phyloP scores from a whole-genome alignment of 2,113 vertebrate species.

The Sebastes schlegelii region DNA sequence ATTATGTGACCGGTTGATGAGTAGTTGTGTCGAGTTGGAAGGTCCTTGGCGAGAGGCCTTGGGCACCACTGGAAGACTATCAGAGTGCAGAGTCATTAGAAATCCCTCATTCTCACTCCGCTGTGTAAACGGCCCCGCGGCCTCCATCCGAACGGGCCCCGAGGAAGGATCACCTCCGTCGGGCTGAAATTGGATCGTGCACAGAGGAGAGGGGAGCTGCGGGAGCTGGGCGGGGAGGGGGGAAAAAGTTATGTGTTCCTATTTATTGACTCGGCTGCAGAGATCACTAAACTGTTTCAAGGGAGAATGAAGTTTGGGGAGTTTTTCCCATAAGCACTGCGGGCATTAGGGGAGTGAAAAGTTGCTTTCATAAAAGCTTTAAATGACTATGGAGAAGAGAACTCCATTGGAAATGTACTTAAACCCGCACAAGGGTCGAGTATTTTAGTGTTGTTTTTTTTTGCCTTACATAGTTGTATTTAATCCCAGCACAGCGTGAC shows the following conservation, averaged over 20 bases:
- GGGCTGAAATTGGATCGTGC: conserved; percentile 74
- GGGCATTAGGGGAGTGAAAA: conserved; percentile 47
- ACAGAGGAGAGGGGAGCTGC: conserved; percentile 43
- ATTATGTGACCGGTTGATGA: conserved; percentile 72
- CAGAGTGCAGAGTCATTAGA: conserved; percentile 77
- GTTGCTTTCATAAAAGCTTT: conserved; percentile 52
- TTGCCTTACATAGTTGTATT: not conserved
- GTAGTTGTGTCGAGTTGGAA: conserved; percentile 70
- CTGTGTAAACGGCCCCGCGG: conserved; percentile 68
- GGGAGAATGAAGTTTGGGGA: conserved; percentile 55
- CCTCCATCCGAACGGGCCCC: conserved; percentile 65
- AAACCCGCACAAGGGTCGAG: conserved; percentile 18
- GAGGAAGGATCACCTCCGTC: conserved; percentile 70
- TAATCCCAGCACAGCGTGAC: conserved; percentile 1
- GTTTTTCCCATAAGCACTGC: conserved; percentile 53
- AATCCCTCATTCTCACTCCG: conserved; percentile 76
- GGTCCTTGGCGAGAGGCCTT: conserved; percentile 75
- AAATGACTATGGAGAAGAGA: conserved; percentile 36
- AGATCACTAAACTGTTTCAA: conserved; percentile 67
- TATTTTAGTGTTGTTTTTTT: conserved; percentile 16
- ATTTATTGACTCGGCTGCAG: conserved; percentile 69
- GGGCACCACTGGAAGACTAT: conserved; percentile 71
- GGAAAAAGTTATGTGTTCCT: conserved; percentile 54
- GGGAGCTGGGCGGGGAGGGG: conserved; percentile 5
- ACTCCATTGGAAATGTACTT: conserved; percentile 40